phyloP scores from a whole-genome alignment of 2,888 invertebrate species.

The Sinotaia quadrata region DNA sequence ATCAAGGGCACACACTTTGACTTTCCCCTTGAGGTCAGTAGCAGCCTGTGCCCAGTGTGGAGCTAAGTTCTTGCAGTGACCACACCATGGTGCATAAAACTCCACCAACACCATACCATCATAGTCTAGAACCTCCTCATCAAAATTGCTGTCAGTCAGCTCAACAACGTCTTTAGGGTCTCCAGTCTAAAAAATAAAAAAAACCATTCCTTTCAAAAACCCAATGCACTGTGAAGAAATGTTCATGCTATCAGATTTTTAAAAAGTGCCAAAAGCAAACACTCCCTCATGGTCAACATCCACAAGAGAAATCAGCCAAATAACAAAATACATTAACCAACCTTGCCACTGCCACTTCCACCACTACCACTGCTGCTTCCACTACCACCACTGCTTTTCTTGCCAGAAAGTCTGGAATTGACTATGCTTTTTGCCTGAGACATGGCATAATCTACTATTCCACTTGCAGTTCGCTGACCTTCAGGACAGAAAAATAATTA shows the following conservation, averaged over 20 bases:
- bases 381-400: slow-evolving; percentile 71
- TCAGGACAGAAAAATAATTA: slow-evolving; percentile 29
- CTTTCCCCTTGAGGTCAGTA: slow-evolving; percentile 92
- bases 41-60: slow-evolving; percentile 98
- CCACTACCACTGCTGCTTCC: slow-evolving; percentile 50
- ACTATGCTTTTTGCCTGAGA: slow-evolving; percentile 84
- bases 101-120: slow-evolving; percentile 98
- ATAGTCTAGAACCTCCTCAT: slow-evolving; percentile 89
- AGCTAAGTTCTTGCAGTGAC: slow-evolving; percentile 85
- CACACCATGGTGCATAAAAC: slow-evolving; percentile 92
- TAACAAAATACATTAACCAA: not conserved
- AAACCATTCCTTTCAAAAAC: too few species aligned
- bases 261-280: not conserved
- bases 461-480: slow-evolving; percentile 86
- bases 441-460: slow-evolving; percentile 88
- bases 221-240: too few species aligned
- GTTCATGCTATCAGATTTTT: not conserved
- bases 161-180: slow-evolving; percentile 81
- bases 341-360: slow-evolving; percentile 46
- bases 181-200: slow-evolving; percentile 41
- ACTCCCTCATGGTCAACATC: not conserved
- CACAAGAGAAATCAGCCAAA: not conserved
- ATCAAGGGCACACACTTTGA: slow-evolving; percentile 94
- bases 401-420: slow-evolving; percentile 78
- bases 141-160: slow-evolving; percentile 96